Evolutionary conservation across 30 jellyfish, hydroid and myxozoan genomes (phyloP), one percentile per base, ranked within the genome.

Genomic region (Clytia hemisphaerica): DNA sequence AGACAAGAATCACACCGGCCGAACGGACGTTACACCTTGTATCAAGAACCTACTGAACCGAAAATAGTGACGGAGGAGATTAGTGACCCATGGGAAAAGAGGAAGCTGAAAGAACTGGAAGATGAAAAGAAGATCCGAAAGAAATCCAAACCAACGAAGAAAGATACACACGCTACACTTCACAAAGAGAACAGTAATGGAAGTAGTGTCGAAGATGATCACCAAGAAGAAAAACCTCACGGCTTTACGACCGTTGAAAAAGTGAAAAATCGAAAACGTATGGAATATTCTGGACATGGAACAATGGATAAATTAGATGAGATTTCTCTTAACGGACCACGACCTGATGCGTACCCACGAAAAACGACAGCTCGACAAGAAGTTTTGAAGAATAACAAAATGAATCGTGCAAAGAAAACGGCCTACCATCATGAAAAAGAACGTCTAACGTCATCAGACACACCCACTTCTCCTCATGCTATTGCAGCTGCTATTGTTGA

Each of bases 401-500:
- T 42, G 2, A 28, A 36, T 37, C 78, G 78, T 21, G n/a, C n/a
- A n/a, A 69, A 69, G 73, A 69, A 69, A 30, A 45, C 30, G n/a
- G 31, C 73, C 4, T n/a, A 24, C 27, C 75, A 69, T 15, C 73
- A 44, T 44, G 81, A 69, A 44, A 69, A 53, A 69, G 81, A 69
- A 28, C 32, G 81, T 2, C 27, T 45, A 21, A 47, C 77, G 68
- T 66, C 55, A 61, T 27, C 93, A 45, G 97, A 88, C 45, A 79
- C 94, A 6, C 97, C 97, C 0, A 73, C 94, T 27, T 88, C 97
- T 4, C 93, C 93, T 15, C 97, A 88, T 58, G 97, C 93, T 22
- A 79, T 79, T 38, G 97, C 97, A 14, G 97, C 93, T 30, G 94
- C 97, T 6, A 92, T 88, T 32, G 93, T 88, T 9, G 97, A 79